Percentiles rank a stretch among this genome's conserved stretches.
Conservation (phyloP, 2,797 vertebrate genomes). For the Rhinophrynus dorsalis region DNA sequence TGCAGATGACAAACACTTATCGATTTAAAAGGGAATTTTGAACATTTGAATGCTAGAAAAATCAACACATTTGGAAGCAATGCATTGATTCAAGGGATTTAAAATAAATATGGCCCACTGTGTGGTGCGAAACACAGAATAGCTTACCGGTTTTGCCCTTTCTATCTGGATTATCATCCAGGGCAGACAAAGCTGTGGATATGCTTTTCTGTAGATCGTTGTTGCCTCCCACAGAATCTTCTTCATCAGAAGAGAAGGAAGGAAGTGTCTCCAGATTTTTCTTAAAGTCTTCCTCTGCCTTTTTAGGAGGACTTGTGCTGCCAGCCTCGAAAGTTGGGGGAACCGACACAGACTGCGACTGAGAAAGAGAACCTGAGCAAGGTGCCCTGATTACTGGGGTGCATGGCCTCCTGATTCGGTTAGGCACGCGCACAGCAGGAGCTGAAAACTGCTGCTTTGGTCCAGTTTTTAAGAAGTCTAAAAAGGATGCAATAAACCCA, state of each 20-base stretch:
- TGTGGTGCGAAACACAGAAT: not conserved
- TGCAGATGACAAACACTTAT: no score
- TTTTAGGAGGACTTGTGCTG: conserved; percentile 74
- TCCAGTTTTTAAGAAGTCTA: conserved; percentile 96
- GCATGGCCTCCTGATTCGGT: conserved; percentile 79
- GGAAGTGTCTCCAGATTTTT: conserved; percentile 89
- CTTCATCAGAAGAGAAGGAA: conserved; percentile 94
- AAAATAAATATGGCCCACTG: no score
- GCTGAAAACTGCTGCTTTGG: conserved; percentile 93
- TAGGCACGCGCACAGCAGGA: conserved; percentile 83
- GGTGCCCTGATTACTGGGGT: conserved; percentile 71
- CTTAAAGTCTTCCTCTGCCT: conserved; percentile 83
- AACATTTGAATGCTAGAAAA: no score
- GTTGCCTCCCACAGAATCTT: conserved; percentile 88
- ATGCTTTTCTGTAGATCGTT: conserved; percentile 90
- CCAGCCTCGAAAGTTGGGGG: conserved; percentile 67
- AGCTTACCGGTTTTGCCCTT: conserved; percentile 83
- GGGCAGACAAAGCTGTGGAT: conserved; percentile 80
- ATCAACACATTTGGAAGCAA: no score
- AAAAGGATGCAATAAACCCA: conserved; percentile 96
- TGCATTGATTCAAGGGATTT: no score
- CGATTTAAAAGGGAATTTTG: no score
- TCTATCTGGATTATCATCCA: conserved; percentile 84
- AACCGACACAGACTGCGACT: conserved; percentile 64
- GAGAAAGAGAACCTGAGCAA: conserved; percentile 65